Conservation (phyloP, 2,113 vertebrate genomes). For the Menidia beryllina region DNA sequence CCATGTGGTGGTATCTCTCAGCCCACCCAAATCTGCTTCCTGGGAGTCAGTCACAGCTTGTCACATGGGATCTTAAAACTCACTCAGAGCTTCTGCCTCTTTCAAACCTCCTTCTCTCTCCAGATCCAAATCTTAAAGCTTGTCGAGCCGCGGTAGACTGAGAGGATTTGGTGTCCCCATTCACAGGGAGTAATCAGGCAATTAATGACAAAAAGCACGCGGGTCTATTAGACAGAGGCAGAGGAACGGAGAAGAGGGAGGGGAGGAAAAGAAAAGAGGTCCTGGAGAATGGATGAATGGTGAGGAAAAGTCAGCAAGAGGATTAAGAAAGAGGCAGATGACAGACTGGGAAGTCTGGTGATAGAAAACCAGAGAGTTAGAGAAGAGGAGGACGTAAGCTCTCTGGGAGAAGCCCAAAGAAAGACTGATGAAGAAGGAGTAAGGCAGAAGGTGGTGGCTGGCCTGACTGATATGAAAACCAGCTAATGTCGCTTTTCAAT, state of each 20-base stretch:
- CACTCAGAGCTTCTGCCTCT: conserved; percentile 33
- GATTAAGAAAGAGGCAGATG: conserved; percentile 67
- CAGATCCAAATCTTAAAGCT: conserved; percentile 74
- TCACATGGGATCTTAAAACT: conserved; percentile 70
- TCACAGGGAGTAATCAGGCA: conserved; percentile 81
- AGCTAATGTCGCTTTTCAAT: background rate
- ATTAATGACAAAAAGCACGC: conserved; percentile 82
- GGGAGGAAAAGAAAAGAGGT: conserved; percentile 37
- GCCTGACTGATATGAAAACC: background rate
- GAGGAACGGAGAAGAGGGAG: conserved; percentile 26
- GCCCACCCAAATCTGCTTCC: conserved; percentile 66
- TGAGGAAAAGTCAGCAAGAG: conserved; percentile 3
- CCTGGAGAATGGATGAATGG: conserved; percentile 28
- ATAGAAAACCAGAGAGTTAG: conserved; percentile 52
- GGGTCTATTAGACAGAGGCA: conserved; percentile 77
- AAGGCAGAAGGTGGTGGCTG: conserved; percentile 11
- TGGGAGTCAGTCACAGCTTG: conserved; percentile 64
- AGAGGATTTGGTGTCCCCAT: conserved; percentile 82
- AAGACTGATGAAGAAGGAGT: conserved; percentile 22
- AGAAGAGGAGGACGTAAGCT: conserved; percentile 64
- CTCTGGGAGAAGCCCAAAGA: conserved; percentile 39
- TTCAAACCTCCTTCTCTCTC: conserved; percentile 29
- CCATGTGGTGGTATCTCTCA: conserved; percentile 24
- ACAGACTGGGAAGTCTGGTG: conserved; percentile 48
- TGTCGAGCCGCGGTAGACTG: conserved; percentile 60